Percentiles rank a stretch among this genome's conserved stretches.
phyloP scores from a whole-genome alignment of 2,113 vertebrate species.

The Australoheros scitulus region DNA sequence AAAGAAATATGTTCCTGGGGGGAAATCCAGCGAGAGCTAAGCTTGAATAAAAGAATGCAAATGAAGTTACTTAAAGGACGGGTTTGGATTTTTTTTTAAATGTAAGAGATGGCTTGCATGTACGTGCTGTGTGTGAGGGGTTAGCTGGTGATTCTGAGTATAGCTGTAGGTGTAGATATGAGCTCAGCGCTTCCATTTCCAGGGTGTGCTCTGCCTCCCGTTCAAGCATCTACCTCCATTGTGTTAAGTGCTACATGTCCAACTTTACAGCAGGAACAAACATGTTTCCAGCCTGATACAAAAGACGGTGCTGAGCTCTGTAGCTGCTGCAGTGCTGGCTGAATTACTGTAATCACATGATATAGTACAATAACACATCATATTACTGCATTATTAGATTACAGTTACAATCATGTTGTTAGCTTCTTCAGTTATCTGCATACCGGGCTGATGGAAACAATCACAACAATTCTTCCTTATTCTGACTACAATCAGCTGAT shows the following conservation, averaged over 20 bases:
- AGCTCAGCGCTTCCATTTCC: accelerated
- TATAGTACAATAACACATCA: too few species aligned
- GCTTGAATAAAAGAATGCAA: not conserved
- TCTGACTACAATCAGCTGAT: too few species aligned
- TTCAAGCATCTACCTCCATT: not conserved
- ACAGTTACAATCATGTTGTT: too few species aligned
- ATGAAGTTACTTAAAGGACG: not conserved
- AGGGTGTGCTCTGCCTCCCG: not conserved
- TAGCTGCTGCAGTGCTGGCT: not conserved
- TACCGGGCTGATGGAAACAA: too few species aligned
- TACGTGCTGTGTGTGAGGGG: accelerated
- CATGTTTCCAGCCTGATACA: not conserved
- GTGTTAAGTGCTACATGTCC: too few species aligned
- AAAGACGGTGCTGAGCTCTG: not conserved
- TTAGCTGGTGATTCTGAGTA: not conserved
- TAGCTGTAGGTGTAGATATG: not conserved
- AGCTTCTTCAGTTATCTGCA: too few species aligned
- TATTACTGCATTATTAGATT: too few species aligned
- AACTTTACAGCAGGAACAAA: not conserved
- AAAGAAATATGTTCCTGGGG: not conserved
- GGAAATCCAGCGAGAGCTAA: not conserved
- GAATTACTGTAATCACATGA: too few species aligned
- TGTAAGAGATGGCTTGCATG: not conserved
- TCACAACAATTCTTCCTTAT: too few species aligned
- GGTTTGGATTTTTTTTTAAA: not conserved